These are phyloP conservation scores for Capreolus pygargus DNA, from an alignment of 2,113 vertebrate species.

Conservation along the genomic window DNA sequence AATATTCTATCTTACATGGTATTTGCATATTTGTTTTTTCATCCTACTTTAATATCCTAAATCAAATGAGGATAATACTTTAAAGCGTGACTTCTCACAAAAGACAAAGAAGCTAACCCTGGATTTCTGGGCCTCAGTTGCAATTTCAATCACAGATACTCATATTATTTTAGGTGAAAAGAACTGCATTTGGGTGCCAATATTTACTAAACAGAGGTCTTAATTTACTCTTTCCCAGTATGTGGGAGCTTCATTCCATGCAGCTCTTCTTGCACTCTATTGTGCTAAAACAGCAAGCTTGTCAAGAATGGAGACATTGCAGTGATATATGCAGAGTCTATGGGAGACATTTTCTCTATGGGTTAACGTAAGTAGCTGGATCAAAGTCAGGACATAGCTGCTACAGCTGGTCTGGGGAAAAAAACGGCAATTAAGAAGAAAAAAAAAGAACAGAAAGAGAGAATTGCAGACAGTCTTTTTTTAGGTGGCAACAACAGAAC, in stretches of 20 bases:
- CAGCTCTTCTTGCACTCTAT: neutral
- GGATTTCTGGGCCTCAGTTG: neutral
- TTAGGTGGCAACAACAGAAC: conserved; percentile 69
- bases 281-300: conserved; percentile 53
- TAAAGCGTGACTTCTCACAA: neutral
- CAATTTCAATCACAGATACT: conserved; percentile 18
- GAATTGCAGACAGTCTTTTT: conserved; percentile 69
- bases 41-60: neutral
- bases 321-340: conserved; percentile 21
- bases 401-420: conserved; percentile 71
- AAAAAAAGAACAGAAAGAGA: conserved; percentile 66
- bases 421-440: conserved; percentile 70
- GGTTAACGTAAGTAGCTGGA: conserved; percentile 73
- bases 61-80: neutral
- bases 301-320: conserved; percentile 53
- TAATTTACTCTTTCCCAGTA: conserved; percentile 12
- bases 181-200: conserved; percentile 35
- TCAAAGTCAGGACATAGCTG: conserved; percentile 69
- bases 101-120: neutral
- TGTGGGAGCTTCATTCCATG: conserved; percentile 1
- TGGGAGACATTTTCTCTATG: conserved; percentile 63
- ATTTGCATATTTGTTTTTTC: neutral
- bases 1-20: neutral
- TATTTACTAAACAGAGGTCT: conserved; percentile 56
- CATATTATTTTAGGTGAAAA: conserved; percentile 55